Evolutionary conservation across 2,888 invertebrate genomes (phyloP), one percentile per base, ranked within the genome.

Genomic region (Dasypolia templi): DNA sequence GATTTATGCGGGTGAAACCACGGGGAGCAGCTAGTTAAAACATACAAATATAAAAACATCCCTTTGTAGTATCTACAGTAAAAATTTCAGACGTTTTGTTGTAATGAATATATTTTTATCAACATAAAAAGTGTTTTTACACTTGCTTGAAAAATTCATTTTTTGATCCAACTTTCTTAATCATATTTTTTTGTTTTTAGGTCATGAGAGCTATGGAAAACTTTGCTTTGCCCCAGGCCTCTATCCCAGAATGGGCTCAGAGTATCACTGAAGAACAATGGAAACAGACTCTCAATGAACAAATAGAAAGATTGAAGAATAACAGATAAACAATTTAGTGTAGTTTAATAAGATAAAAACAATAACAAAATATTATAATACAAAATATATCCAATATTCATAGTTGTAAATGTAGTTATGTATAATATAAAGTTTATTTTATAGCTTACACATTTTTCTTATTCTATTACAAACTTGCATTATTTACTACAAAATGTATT

Each of bases 231-330:
- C 98, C 98, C 5, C 93, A 96, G 59, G 96, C 97, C 46, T 97
- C 97, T 29, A 97, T 97, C 90, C 98, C 98, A 14, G 97, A 97
- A 85, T 98, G 98, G 98, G 98, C 98, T 0, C 97, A 96, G 73
- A 96, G 96, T 80, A 96, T 98, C 82, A 97, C 97, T 3, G 98
- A 98, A 87, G 97, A 97, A 55, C 97, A 97, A 86, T 98, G 97
- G 97, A 97, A 97, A 88, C 95, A 97, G 82, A 97, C 97, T 75
- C 94, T 97, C 12, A 95, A 97, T 85, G 96, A 97, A 84, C 96
- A 96, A 86, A 97, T 97, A 91, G 94, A 96, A 78, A 93, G 88
- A 84, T 87, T 95, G 66, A 93, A 92, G 79, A 91, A 85, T 72
- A 95, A 94, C 83, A 92, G 91, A 86, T 95, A 92, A 81, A 76